These are phyloP conservation scores for Auanema freiburgensis DNA, from an alignment of 2,888 invertebrate genomes.

Conservation along the genomic window DNA sequence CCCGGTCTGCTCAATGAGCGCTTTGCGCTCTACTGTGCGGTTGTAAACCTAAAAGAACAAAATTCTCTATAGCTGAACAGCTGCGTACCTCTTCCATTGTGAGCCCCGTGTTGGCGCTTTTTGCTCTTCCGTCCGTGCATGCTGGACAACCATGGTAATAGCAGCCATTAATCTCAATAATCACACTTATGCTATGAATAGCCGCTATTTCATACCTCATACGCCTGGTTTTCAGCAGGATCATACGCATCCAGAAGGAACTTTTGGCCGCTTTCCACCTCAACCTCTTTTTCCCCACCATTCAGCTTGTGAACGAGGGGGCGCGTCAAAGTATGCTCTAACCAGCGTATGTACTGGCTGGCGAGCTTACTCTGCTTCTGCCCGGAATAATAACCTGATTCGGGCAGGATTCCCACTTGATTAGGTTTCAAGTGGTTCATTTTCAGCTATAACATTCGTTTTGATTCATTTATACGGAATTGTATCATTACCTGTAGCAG, in stretches of 20 bases:
- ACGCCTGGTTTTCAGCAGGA: neutral
- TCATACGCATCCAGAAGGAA: neutral
- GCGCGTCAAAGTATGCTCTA: too few species aligned
- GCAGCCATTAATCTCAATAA: too few species aligned
- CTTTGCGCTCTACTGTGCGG: neutral
- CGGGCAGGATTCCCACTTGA: constrained; percentile 6
- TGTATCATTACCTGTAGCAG: neutral
- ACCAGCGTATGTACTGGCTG: constrained; percentile 1
- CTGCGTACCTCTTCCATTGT: too few species aligned
- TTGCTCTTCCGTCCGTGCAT: too few species aligned
- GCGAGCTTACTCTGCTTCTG: constrained; percentile 5
- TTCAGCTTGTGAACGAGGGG: too few species aligned
- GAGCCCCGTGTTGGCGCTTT: too few species aligned
- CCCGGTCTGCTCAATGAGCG: neutral
- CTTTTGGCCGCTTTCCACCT: too few species aligned
- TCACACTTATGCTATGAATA: too few species aligned
- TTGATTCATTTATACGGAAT: neutral
- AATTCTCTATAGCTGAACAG: too few species aligned
- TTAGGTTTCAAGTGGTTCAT: neutral
- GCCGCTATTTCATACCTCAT: too few species aligned
- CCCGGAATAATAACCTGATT: constrained; percentile 1
- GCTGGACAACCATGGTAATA: too few species aligned
- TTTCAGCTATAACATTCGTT: constrained; percentile 4
- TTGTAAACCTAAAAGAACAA: constrained; percentile 5
- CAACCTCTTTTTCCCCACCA: too few species aligned